Conservation (phyloP, 2,113 vertebrate genomes). For the Acrocephalus arundinaceus region DNA sequence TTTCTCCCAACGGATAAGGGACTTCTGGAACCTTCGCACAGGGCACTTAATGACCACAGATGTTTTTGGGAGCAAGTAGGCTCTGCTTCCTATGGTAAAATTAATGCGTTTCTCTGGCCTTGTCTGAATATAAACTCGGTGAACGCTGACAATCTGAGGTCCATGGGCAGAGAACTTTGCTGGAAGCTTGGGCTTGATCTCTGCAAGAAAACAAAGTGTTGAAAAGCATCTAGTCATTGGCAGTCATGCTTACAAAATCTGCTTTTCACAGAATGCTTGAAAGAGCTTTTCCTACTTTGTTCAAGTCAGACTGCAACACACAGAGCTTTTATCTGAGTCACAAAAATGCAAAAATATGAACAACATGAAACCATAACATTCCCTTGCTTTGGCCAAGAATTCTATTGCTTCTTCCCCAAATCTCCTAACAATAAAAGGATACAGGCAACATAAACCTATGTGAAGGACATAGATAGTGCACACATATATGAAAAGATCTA, state of each 20-base stretch:
- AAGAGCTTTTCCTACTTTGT: background rate
- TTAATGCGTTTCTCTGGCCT: conserved; percentile 84
- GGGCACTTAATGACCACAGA: conserved; percentile 89
- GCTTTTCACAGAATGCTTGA: background rate
- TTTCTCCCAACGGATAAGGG: conserved; percentile 87
- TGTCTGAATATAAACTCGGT: conserved; percentile 87
- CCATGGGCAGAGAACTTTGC: conserved; percentile 58
- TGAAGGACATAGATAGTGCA: background rate
- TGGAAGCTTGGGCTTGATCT: conserved; percentile 55
- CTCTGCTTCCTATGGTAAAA: conserved; percentile 85
- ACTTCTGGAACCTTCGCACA: conserved; percentile 82
- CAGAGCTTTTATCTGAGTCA: conserved; percentile 31
- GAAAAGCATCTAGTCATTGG: background rate
- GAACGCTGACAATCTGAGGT: conserved; percentile 78
- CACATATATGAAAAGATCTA: background rate
- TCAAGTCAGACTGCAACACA: background rate
- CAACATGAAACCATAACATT: conserved; percentile 3
- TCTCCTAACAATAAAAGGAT: background rate
- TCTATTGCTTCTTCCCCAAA: background rate
- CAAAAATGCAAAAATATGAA: conserved; percentile 29
- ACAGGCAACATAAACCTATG: background rate
- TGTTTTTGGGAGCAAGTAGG: conserved; percentile 89
- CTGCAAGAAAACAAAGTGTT: conserved; percentile 45
- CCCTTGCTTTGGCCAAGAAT: background rate
- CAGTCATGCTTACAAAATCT: background rate